Percentiles rank a stretch among this genome's conserved stretches.
Evolutionary conservation across 2,113 vertebrate species (phyloP).

Genomic region (Ageneiosus marmoratus): DNA sequence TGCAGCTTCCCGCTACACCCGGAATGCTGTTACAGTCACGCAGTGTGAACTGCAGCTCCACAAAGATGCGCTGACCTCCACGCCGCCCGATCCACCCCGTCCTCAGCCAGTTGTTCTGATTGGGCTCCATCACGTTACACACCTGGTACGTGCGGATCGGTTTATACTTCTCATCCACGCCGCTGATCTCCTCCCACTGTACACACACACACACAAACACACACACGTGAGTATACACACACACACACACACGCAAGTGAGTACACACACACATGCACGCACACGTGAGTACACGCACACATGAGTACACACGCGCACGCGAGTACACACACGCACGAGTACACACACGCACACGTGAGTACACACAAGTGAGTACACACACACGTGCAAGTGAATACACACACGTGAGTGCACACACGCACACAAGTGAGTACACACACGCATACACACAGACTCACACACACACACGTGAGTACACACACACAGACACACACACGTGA

Average conservation of each 20-base stretch:
- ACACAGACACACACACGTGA: no score
- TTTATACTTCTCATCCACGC: constrained; percentile 89
- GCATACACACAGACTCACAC: no score
- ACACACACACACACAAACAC: constrained; percentile 9
- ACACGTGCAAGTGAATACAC: no score
- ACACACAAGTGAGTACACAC: no score
- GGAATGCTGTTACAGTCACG: constrained; percentile 98
- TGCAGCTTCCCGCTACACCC: constrained; percentile 88
- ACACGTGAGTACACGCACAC: neutral
- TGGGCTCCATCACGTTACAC: constrained; percentile 94
- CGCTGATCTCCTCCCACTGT: constrained; percentile 98
- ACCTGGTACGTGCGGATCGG: constrained; percentile 96
- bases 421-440: no score
- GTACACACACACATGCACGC: neutral
- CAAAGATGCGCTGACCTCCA: constrained; percentile 89
- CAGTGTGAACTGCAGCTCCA: constrained; percentile 95
- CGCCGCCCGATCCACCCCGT: constrained; percentile 88
- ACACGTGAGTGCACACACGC: no score
- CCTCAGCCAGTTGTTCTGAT: constrained; percentile 98
- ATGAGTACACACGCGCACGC: no score
- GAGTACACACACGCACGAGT: no score
- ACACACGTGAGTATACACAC: neutral
- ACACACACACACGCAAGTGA: neutral
- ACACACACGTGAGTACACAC: no score
- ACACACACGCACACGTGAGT: no score